Conservation (phyloP, 1,140 invertebrate species). For the Eciton burchellii region DNA sequence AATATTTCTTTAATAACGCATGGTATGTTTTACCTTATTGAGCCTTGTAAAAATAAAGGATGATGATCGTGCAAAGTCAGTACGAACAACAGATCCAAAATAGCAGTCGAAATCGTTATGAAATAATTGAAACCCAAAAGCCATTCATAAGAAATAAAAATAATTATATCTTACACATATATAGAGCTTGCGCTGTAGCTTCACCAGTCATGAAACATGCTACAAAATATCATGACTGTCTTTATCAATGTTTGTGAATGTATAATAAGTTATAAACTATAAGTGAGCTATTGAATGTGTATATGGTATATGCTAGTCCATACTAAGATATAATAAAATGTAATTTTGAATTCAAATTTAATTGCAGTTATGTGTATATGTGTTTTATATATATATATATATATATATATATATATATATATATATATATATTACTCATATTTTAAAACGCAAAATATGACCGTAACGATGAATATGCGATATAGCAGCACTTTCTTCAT, state of each 20-base stretch:
- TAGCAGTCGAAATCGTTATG: slow-evolving; percentile 69
- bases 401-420: too few species aligned
- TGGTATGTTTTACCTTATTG: slow-evolving; percentile 18
- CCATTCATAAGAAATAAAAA: slow-evolving; percentile 75
- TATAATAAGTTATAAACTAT: slow-evolving; percentile 85
- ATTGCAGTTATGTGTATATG: slow-evolving; percentile 56
- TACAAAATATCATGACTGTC: slow-evolving; percentile 84
- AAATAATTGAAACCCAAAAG: slow-evolving; percentile 67
- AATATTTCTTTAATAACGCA: slow-evolving; percentile 21
- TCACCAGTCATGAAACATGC: slow-evolving; percentile 82
- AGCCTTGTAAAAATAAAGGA: slow-evolving; percentile 42
- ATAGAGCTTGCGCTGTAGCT: slow-evolving; percentile 85
- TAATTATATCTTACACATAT: slow-evolving; percentile 81
- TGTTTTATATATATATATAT: too few species aligned
- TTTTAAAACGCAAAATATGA: background rate
- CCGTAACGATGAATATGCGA: background rate
- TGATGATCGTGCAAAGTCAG: slow-evolving; percentile 73
- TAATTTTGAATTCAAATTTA: slow-evolving; percentile 85
- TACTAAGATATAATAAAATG: slow-evolving; percentile 85
- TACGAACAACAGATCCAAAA: slow-evolving; percentile 64
- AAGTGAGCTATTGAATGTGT: slow-evolving; percentile 86
- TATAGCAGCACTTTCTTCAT: slow-evolving; percentile 1
- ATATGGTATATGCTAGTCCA: slow-evolving; percentile 86
- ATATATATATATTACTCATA: background rate
- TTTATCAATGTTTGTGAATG: slow-evolving; percentile 86